Conservation (phyloP, 2,797 vertebrate genomes). For the Rhodeus uyekii region DNA sequence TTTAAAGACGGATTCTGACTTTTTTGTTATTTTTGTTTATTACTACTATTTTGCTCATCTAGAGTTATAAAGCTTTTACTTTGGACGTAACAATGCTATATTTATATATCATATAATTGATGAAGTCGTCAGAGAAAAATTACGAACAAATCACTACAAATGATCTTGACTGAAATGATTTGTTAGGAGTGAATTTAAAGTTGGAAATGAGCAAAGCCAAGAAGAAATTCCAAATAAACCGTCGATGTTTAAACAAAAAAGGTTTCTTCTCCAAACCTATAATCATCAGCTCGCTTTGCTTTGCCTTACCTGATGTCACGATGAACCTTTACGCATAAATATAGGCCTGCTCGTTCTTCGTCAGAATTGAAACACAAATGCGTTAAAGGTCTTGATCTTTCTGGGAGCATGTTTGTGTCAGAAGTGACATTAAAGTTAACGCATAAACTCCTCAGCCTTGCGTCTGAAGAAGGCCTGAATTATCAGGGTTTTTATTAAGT, state of each 20-base stretch:
- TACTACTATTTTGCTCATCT: no score
- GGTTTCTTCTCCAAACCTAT: background rate
- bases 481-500: background rate
- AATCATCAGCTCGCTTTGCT: background rate
- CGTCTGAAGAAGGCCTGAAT: background rate
- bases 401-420: background rate
- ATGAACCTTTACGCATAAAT: background rate
- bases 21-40: no score
- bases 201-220: background rate
- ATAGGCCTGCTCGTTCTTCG: background rate
- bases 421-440: background rate
- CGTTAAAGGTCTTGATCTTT: background rate
- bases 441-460: background rate
- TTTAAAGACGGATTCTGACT: background rate
- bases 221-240: background rate
- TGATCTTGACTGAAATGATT: background rate
- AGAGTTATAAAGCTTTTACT: background rate
- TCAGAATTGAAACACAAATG: background rate
- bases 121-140: background rate
- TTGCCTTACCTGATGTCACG: background rate
- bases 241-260: background rate
- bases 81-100: background rate
- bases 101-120: no score
- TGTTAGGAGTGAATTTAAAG: background rate
- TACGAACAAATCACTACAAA: background rate